Percentiles rank a stretch among this genome's conserved stretches.
Evolutionary conservation across 2,888 invertebrate genomes (phyloP).

Genomic region (Protophormia terraenovae): DNA sequence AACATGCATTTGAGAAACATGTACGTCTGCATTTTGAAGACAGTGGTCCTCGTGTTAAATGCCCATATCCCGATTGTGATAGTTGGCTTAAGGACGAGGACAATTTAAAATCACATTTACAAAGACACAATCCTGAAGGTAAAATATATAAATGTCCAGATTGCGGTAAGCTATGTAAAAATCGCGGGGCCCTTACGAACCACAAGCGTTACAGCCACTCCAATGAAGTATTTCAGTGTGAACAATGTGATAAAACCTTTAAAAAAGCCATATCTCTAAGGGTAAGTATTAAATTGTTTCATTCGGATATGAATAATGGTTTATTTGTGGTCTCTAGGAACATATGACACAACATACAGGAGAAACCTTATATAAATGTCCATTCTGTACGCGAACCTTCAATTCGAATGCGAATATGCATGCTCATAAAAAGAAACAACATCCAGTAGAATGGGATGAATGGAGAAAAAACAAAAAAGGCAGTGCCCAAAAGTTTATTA

Average conservation of each 20-base stretch:
- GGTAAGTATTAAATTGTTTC: conserved; percentile 68
- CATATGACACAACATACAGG: conserved; percentile 80
- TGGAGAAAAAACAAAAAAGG: conserved; percentile 76
- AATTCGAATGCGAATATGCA: conserved; percentile 81
- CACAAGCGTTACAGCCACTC: conserved; percentile 79
- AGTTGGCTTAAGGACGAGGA: conserved; percentile 79
- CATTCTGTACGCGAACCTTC: conserved; percentile 80
- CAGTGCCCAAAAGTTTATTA: conserved; percentile 73
- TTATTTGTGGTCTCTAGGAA: conserved; percentile 70
- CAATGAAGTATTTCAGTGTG: conserved; percentile 76
- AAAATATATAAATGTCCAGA: conserved; percentile 76
- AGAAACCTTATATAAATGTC: conserved; percentile 80
- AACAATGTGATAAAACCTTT: conserved; percentile 79
- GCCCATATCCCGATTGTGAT: conserved; percentile 78
- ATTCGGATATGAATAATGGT: neutral
- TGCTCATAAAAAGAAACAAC: conserved; percentile 79
- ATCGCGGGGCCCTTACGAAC: conserved; percentile 78
- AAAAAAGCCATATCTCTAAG: conserved; percentile 79
- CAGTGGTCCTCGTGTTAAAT: conserved; percentile 78
- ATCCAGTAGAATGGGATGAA: conserved; percentile 76
- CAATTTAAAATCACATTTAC: conserved; percentile 77
- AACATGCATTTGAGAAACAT: conserved; percentile 77
- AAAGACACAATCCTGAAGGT: conserved; percentile 75
- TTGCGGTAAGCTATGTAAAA: conserved; percentile 79
- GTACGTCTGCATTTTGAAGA: conserved; percentile 77